A percentile compares a stretch with the other conserved stretches of the same genome.
These are phyloP conservation scores for Augiades crinisus DNA, from an alignment of 2,888 invertebrate species.

Conservation along the genomic window DNA sequence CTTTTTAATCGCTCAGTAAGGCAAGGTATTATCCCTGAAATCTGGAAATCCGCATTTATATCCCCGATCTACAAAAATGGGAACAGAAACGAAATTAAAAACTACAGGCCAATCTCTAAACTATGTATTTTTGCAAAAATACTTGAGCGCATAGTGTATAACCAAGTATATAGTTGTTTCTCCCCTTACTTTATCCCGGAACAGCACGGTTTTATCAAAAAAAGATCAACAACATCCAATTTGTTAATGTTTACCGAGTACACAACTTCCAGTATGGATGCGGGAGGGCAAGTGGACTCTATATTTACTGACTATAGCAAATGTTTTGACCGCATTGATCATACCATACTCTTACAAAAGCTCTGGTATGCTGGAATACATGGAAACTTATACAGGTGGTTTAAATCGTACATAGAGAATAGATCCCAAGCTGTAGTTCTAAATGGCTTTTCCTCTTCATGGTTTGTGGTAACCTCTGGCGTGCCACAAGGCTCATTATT, in stretches of 20 bases:
- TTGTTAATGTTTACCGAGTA: not conserved
- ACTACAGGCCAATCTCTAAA: too few relatives aligned
- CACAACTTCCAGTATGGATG: too few relatives aligned
- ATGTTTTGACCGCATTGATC: constrained; percentile 29
- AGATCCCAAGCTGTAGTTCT: constrained; percentile 14
- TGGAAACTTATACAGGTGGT: constrained; percentile 22
- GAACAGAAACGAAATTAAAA: not conserved
- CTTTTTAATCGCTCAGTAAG: not conserved
- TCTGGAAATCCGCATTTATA: too few relatives aligned
- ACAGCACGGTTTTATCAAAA: too few relatives aligned
- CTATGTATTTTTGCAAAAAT: not conserved
- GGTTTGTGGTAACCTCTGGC: not conserved
- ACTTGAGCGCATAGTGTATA: not conserved
- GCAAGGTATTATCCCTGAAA: not conserved
- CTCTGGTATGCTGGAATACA: too few relatives aligned
- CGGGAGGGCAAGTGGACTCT: constrained; percentile 23
- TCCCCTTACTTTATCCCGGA: too few relatives aligned
- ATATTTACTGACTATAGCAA: constrained; percentile 30
- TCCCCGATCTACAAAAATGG: not conserved
- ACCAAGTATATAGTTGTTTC: not conserved
- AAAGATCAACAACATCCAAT: not conserved
- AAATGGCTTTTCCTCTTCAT: constrained; percentile 5
- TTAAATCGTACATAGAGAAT: constrained; percentile 19
- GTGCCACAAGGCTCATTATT: constrained; percentile 14
- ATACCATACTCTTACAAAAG: constrained; percentile 19